A percentile compares a stretch with the other conserved stretches of the same genome.
phyloP scores from a whole-genome alignment of 2,113 vertebrate species.

The Maccullochella peelii region DNA sequence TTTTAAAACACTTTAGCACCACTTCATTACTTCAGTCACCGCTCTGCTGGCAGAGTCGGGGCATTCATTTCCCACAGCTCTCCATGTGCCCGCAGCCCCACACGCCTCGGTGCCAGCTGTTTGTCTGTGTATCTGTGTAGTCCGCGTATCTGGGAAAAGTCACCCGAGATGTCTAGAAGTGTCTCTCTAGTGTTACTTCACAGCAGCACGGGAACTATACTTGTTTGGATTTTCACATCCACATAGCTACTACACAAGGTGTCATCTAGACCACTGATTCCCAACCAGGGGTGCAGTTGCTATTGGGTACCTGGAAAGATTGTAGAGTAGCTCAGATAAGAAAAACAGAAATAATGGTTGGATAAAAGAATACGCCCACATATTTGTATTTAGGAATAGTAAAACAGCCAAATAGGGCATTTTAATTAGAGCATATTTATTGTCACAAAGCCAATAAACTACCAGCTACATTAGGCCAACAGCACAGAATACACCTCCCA shows the following conservation, averaged over 20 bases:
- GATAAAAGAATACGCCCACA: neutral
- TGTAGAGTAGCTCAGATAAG: neutral
- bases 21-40: slow-evolving; percentile 62
- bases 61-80: slow-evolving; percentile 46
- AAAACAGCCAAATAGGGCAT: neutral
- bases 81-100: slow-evolving; percentile 37
- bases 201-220: neutral
- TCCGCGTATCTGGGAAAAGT: slow-evolving; percentile 25
- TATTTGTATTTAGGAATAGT: neutral
- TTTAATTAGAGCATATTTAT: neutral
- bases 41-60: slow-evolving; percentile 51
- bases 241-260: neutral
- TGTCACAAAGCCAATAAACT: neutral
- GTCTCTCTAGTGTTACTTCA: slow-evolving; percentile 19
- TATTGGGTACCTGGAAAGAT: neutral
- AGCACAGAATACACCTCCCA: neutral
- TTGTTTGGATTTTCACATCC: slow-evolving; percentile 2
- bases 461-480: neutral
- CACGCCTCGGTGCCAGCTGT: slow-evolving; percentile 43
- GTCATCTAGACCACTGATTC: neutral
- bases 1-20: slow-evolving; percentile 65
- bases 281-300: neutral
- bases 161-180: slow-evolving; percentile 5
- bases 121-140: slow-evolving; percentile 17
- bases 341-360: neutral